Evolutionary conservation across 2,113 vertebrate species (phyloP), one percentile per base, ranked within the genome.

Genomic region (Clarias gariepinus): DNA sequence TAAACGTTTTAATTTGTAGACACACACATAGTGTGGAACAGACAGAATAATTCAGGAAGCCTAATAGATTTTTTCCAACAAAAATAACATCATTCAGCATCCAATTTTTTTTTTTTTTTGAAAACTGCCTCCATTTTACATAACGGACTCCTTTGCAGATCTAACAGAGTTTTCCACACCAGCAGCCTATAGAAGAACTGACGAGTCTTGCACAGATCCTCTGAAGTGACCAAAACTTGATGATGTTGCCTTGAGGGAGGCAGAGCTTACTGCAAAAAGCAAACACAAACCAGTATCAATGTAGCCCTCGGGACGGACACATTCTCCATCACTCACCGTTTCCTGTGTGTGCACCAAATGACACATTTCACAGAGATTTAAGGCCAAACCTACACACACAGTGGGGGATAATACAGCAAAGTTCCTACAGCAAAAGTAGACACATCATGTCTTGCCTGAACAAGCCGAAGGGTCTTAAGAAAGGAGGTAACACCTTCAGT

Each of bases 221-320:
- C 47, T 71, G 58, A 55, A 74, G 74, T 84, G 66, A 47, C 77
- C 47, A 79, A 73, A 77, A 90, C 85, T 85, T 90, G 89, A 85
- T 77, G 85, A 71, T 55, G 41, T 18, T 78, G 63, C 78, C 85
- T 88, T 15, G 19, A 71, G 53, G 66, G 52, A 30, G 36, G 19
- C 36, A 71, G 83, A 64, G 47, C 58, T 71, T 85, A 83, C 61
- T 55, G 61, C 47, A 53, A n/a, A 85, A 87, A 55, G 55, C 80
- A 74, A 83, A 84, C 47, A 80, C 47, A 71, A 80, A 85, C 71
- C 53, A 16, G 64, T 58, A 74, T 79, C 80, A 74, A 69, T 71
- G 63, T 53, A 82, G 74, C 79, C 83, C 52, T 63, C 28, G 12
- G 69, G 85, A 74, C 57, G 66, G 60, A 82, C 30, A 16, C 10